Base-by-base conservation (phyloP, 53 echinoderm and acorn worm genomes). In the Temnopleurus reevesii region DNA sequence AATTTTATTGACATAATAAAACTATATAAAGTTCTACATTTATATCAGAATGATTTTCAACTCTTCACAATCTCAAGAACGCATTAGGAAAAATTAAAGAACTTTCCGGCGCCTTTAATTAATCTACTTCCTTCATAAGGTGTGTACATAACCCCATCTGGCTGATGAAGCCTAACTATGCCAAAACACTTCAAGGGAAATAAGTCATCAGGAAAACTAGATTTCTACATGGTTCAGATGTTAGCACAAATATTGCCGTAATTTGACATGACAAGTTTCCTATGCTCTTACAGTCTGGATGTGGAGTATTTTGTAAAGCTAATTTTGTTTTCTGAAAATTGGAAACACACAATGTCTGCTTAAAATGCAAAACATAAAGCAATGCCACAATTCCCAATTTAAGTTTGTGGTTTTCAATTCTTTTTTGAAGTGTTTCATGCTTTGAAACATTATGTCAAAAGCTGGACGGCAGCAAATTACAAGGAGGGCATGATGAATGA, bases 151-250 rank as follows among this genome's bases (percentile, higher is more conserved):
- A 15, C 36, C 66, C 38, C 71, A 71, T 41, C 71, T 71, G 71
- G 71, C 23, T 9, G 9, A 71, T 5, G 15, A 30, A 63, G 31
- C 56, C 24, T 56, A 24, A 31, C 30, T 34, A 8, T 30, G 41
- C 21, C 41, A 23, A 36, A 38, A n/a, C 38, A 35, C 8, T 2
- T n/a, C n/a, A 71, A 0, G 71, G 71, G 71, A 71, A 71, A 41
- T 71, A 71, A 71, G 71, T 71, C 41, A 71, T 71, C 71, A 71
- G 15, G 21, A 71, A 41, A 71, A 71, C 71, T 71, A 71, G 71
- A 71, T 71, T 21, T 71, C 71, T 41, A 71, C 19, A 31, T n/a
- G 41, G 71, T 41, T 41, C 15, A n/a, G 38, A 71, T 71, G 38
- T 71, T 41, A 41, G n/a, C 18, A n/a, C 36, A 36, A 23, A 41